Evolutionary conservation across 2,113 vertebrate genomes (phyloP).

Genomic region (Anseranas semipalmata): DNA sequence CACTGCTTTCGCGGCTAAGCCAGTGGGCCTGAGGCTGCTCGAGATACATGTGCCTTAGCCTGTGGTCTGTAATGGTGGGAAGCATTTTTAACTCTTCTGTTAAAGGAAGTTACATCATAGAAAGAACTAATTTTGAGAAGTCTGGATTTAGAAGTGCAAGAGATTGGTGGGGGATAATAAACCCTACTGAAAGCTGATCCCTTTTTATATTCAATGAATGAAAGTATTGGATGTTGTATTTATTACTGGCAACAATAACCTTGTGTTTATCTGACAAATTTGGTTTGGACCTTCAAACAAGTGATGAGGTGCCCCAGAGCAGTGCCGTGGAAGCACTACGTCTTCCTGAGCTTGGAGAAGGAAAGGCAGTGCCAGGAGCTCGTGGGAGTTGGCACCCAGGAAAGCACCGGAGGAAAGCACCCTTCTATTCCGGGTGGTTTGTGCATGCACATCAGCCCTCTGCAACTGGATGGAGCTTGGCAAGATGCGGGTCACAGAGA

Average conservation of each 20-base stretch:
- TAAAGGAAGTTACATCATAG: background rate
- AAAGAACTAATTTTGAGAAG: background rate
- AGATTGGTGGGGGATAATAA: background rate
- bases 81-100: background rate
- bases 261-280: background rate
- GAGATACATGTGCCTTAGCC: background rate
- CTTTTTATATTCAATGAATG: background rate
- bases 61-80: background rate
- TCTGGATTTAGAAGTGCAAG: background rate
- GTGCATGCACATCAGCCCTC: background rate
- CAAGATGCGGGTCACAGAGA: background rate
- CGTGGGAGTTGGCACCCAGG: background rate
- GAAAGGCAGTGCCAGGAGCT: background rate
- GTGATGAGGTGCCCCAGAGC: background rate
- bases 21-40: background rate
- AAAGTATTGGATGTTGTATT: background rate
- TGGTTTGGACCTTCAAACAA: background rate
- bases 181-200: background rate
- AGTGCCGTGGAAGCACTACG: rapidly evolving
- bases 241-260: background rate
- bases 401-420: background rate
- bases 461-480: background rate
- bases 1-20: background rate
- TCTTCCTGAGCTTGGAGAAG: background rate
- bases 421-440: background rate